Conservation (phyloP, 2,113 vertebrate genomes). For the Hemiprocne comata region DNA sequence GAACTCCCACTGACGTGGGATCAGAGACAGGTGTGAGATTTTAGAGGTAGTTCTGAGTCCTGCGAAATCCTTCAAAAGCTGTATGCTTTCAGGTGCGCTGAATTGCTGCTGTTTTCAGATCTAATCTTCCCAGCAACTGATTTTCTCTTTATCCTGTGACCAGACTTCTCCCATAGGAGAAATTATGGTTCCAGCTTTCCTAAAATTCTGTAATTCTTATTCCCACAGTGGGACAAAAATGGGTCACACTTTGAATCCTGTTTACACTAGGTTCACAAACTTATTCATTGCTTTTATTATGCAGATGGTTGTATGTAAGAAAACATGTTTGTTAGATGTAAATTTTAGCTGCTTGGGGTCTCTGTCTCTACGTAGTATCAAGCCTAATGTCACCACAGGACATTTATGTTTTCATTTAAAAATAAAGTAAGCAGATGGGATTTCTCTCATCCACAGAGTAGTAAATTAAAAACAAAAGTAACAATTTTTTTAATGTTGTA, state of each 20-base stretch:
- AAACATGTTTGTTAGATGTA: slow-evolving; percentile 49
- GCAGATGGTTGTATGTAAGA: slow-evolving; percentile 28
- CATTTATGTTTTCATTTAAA: slow-evolving; percentile 56
- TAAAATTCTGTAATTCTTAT: slow-evolving; percentile 25
- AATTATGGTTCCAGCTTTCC: neutral
- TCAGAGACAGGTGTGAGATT: slow-evolving; percentile 41
- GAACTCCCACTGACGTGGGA: slow-evolving; percentile 21
- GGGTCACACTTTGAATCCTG: slow-evolving; percentile 6
- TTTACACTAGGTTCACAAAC: slow-evolving; percentile 6
- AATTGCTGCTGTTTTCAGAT: slow-evolving; percentile 46
- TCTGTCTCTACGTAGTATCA: neutral
- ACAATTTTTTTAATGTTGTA: slow-evolving; percentile 5
- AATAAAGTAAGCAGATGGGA: slow-evolving; percentile 61
- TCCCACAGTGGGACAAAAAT: neutral
- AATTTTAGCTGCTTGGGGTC: slow-evolving; percentile 45
- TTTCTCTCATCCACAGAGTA: slow-evolving; percentile 22
- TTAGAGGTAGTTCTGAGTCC: slow-evolving; percentile 55
- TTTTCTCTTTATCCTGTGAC: slow-evolving; percentile 46
- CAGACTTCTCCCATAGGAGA: slow-evolving; percentile 14
- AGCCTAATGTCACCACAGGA: slow-evolving; percentile 46
- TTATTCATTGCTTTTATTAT: neutral
- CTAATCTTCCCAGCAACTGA: slow-evolving; percentile 53
- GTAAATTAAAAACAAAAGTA: slow-evolving; percentile 56
- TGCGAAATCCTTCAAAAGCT: slow-evolving; percentile 36
- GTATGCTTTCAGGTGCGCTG: neutral